These are phyloP conservation scores for Zaprionus gabonicus DNA, from an alignment of 1,140 invertebrate genomes.

Conservation along the genomic window DNA sequence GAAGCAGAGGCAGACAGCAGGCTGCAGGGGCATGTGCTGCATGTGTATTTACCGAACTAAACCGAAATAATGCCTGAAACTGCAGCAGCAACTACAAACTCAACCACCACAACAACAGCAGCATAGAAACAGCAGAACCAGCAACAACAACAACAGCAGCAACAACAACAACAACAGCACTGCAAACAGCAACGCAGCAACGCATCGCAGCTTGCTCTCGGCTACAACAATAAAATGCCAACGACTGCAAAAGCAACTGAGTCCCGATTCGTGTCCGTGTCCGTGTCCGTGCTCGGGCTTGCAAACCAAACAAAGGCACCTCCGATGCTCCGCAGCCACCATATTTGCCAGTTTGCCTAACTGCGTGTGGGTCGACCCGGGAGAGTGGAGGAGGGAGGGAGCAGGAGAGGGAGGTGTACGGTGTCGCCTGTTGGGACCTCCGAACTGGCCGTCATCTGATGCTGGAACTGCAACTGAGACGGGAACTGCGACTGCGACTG, in stretches of 20 bases:
- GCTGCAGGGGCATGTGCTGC: constrained; percentile 45
- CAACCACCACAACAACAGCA: constrained; percentile 41
- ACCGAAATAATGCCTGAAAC: constrained; percentile 81
- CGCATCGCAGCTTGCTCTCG: constrained; percentile 43
- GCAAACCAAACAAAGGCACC: constrained; percentile 74
- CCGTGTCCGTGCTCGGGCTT: constrained; percentile 10
- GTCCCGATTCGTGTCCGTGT: constrained; percentile 30
- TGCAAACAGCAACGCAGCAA: constrained; percentile 35
- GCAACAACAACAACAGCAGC: constrained; percentile 37
- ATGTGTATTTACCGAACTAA: constrained; percentile 83
- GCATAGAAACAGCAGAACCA: constrained; percentile 54
- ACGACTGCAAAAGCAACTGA: constrained; percentile 75
- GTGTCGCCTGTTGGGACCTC: not conserved
- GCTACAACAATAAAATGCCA: constrained; percentile 78
- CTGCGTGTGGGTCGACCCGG: constrained; percentile 59
- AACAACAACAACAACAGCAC: constrained; percentile 40
- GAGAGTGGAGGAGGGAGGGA: not conserved
- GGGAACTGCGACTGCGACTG: not conserved
- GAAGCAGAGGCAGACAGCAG: constrained; percentile 2
- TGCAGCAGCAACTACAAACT: constrained; percentile 67
- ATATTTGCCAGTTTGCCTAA: constrained; percentile 76
- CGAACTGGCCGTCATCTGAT: constrained; percentile 18
- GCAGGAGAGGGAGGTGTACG: not conserved
- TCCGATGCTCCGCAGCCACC: constrained; percentile 54
- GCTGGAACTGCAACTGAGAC: constrained; percentile 20